Evolutionary conservation across 2,888 invertebrate species (phyloP).

Genomic region (Candidula unifasciata): DNA sequence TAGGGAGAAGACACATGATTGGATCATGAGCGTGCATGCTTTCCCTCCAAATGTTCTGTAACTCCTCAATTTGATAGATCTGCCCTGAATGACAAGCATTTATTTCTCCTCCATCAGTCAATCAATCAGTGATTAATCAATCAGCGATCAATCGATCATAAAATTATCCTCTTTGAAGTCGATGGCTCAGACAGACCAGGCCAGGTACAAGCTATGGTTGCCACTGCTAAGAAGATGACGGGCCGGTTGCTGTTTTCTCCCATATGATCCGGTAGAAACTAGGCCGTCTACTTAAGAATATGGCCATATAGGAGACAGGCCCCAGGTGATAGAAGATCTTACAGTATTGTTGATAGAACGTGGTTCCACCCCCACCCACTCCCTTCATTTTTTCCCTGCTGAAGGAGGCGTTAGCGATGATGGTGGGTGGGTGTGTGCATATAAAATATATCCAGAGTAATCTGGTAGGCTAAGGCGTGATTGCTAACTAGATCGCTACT

Average conservation of each 20-base stretch:
- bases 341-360: neutral
- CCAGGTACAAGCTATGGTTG: neutral
- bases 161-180: neutral
- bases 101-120: neutral
- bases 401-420: too few relatives aligned
- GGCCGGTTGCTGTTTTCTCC: too few relatives aligned
- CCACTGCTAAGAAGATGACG: neutral
- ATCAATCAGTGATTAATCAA: neutral
- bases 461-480: too few relatives aligned
- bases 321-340: neutral
- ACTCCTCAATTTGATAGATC: neutral
- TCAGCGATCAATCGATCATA: too few relatives aligned
- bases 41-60: too few relatives aligned
- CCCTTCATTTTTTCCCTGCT: too few relatives aligned
- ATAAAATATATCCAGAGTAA: too few relatives aligned
- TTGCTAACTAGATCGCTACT: too few relatives aligned
- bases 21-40: too few relatives aligned
- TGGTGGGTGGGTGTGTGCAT: too few relatives aligned
- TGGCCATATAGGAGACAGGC: neutral
- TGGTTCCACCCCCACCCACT: too few relatives aligned
- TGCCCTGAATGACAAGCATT: neutral
- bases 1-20: too few relatives aligned
- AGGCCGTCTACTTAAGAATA: neutral
- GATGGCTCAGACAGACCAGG: neutral
- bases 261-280: neutral